Base-by-base conservation (phyloP, 2,113 vertebrate genomes). In the Pseudorhombus dupliciocellatus region DNA sequence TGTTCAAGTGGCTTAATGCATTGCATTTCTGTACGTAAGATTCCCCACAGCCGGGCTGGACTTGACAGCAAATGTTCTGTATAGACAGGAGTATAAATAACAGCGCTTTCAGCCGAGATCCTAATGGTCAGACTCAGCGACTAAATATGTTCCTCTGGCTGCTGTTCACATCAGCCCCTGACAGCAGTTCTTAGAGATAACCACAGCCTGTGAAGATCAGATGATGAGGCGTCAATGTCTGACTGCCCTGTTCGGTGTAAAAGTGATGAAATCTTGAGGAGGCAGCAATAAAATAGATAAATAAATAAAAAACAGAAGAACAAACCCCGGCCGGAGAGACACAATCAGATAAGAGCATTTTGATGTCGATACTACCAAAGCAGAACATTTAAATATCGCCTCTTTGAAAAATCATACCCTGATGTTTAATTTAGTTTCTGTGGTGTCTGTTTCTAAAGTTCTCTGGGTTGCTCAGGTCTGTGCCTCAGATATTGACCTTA, bases 101-200 rank as follows among this genome's bases (percentile, higher is more conserved):
- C 46, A 50, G 48, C 57, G 26, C 37, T 74, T 66, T 51, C 25
- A 31, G 37, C 48, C 70, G 50, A 57, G 55, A n/a, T 73, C 51
- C 10, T 37, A 59, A 72, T 24, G 31, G 40, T 67, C 60, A 63
- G 64, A 60, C 78, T 57, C 80, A 68, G 77, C 80, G 46, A 46
- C 51, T 67, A 22, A 56, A 68, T 64, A 44, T 24, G 71, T 67
- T 66, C 12, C 18, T 61, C 58, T 59, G 6, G 50, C 78, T 62
- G 67, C 64, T 25, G 66, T 28, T 75, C 57, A 44, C 54, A 42
- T 74, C 68, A 22, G 56, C 66, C 16, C 12, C 42, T 81, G 77
- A 79, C 71, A 83, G 75, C 74, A 7, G 31, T 51, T 60, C 67
- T 74, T 34, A 55, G 16, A 68, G 46, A 85, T 83, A 74, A 81